Evolutionary conservation across 2,113 vertebrate genomes (phyloP).

Genomic region (Myotis lucifugus): DNA sequence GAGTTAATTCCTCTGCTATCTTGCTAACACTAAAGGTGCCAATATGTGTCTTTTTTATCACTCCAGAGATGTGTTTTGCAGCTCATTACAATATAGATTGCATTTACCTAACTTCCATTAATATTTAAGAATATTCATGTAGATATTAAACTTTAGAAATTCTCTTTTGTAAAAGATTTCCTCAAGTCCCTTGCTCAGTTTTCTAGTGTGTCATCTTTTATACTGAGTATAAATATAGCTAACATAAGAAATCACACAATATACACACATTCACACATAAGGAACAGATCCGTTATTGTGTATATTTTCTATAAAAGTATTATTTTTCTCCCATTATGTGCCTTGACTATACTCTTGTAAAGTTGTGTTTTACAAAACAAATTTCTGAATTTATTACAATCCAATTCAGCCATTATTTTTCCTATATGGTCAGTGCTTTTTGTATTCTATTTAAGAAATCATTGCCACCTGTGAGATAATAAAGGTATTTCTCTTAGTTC

Average conservation of each 20-base stretch:
- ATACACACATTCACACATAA: background rate
- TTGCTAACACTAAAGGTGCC: background rate
- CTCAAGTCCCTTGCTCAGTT: background rate
- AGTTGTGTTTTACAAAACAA: background rate
- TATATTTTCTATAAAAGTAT: background rate
- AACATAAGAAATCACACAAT: background rate
- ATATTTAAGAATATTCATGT: background rate
- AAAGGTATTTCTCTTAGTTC: background rate
- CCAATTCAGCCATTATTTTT: background rate
- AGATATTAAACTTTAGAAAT: background rate
- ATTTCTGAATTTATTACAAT: background rate
- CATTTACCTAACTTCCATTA: background rate
- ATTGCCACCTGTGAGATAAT: background rate
- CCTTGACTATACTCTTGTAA: background rate
- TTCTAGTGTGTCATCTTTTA: background rate
- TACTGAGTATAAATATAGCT: background rate
- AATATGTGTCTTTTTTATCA: background rate
- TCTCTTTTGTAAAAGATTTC: background rate
- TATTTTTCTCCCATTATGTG: background rate
- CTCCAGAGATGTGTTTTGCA: background rate
- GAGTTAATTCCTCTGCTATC: background rate
- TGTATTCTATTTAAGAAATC: background rate
- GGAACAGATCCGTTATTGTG: rapidly evolving
- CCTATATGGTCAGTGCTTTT: background rate
- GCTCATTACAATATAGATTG: background rate